A percentile compares a stretch with the other conserved stretches of the same genome.
Conservation (phyloP, 1,140 invertebrate species). For the Zaprionus davidi region DNA sequence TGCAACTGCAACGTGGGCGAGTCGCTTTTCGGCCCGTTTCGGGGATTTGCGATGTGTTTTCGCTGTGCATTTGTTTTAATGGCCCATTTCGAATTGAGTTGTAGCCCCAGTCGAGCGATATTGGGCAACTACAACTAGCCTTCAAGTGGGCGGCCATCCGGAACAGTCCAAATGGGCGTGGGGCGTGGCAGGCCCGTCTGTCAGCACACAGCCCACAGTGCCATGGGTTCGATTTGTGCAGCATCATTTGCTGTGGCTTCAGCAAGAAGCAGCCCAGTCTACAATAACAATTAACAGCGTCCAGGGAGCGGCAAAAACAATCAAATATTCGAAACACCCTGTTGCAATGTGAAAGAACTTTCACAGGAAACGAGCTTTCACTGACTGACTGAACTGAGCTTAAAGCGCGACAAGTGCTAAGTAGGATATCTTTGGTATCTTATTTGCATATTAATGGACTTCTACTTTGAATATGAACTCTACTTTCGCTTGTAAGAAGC, state of each 20-base stretch:
- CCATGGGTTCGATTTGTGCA: constrained; percentile 76
- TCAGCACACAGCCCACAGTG: constrained; percentile 26
- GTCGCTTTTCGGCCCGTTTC: constrained; percentile 30
- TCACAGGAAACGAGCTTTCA: neutral
- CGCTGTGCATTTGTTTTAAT: constrained; percentile 73
- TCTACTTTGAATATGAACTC: neutral
- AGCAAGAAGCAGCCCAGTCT: constrained; percentile 5
- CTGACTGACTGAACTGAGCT: neutral
- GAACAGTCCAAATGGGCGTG: constrained; percentile 6
- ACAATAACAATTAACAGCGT: constrained; percentile 40
- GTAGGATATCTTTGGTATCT: neutral
- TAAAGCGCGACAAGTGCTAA: neutral
- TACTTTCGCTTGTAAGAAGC: too few relatives aligned
- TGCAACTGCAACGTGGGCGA: constrained; percentile 42
- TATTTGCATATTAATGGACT: neutral
- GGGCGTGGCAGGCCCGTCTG: neutral
- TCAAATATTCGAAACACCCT: constrained; percentile 7
- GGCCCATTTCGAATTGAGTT: constrained; percentile 78
- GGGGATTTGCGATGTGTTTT: constrained; percentile 50
- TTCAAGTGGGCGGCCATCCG: constrained; percentile 54
- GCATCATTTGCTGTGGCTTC: constrained; percentile 63
- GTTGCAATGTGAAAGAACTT: neutral
- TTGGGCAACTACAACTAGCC: constrained; percentile 42
- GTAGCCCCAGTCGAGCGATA: constrained; percentile 44
- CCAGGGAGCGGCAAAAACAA: constrained; percentile 31